Conservation (phyloP, 2,797 vertebrate genomes). For the Arnoldichthys spilopterus region DNA sequence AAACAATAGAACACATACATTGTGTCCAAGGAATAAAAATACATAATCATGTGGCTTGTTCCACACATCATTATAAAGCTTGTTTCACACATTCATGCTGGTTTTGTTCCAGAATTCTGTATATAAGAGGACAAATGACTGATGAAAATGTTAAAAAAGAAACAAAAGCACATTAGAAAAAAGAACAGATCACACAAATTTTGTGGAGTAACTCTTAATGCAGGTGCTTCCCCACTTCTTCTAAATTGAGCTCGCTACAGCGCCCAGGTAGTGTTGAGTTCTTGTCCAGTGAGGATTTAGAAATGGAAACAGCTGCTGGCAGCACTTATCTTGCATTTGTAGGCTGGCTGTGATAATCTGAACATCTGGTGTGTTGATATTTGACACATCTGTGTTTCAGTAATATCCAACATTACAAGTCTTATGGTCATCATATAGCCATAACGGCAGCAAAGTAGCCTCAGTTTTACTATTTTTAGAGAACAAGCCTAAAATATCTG, state of each 20-base stretch:
- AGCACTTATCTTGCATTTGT: conserved; percentile 26
- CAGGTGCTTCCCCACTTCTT: background rate
- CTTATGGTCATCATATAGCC: background rate
- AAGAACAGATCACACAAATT: background rate
- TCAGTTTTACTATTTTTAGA: too few species aligned
- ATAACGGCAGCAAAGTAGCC: background rate
- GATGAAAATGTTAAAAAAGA: background rate
- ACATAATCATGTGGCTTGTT: background rate
- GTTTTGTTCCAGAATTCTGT: background rate
- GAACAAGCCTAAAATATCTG: background rate
- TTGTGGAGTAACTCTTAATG: background rate
- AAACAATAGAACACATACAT: background rate
- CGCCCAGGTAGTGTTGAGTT: background rate
- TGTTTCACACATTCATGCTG: background rate
- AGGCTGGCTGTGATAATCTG: conserved; percentile 4
- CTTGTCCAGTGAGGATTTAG: conserved; percentile 9
- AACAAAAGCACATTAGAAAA: background rate
- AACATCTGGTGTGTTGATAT: conserved; percentile 24
- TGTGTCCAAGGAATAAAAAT: background rate
- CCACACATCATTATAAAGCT: too few species aligned
- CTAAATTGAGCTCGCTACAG: background rate
- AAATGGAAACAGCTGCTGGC: conserved; percentile 8
- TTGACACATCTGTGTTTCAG: conserved; percentile 12
- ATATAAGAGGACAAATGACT: background rate
- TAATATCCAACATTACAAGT: background rate